A percentile compares a stretch with the other conserved stretches of the same genome.
Conservation (phyloP, 2,797 vertebrate genomes). For the Acestrorhynchus altus region DNA sequence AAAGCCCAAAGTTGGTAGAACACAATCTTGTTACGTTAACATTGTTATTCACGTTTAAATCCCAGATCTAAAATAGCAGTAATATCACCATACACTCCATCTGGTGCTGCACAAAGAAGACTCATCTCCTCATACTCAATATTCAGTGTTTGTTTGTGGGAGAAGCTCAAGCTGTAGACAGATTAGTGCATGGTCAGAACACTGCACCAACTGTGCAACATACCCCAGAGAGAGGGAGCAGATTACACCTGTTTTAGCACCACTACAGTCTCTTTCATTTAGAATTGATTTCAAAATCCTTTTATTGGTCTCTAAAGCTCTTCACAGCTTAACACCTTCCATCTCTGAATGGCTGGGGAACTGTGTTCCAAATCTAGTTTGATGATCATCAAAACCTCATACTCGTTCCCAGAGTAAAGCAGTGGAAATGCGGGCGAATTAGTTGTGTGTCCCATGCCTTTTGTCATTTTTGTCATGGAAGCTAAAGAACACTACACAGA, state of each 20-base stretch:
- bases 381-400: background rate
- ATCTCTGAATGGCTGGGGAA: background rate
- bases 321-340: background rate
- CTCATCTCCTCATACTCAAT: background rate
- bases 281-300: conserved; percentile 12
- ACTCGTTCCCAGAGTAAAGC: background rate
- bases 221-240: background rate
- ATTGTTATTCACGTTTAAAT: too few species aligned
- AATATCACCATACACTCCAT: too few species aligned
- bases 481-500: too few species aligned
- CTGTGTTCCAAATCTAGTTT: background rate
- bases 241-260: conserved; percentile 11
- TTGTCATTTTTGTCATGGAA: too few species aligned
- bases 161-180: background rate
- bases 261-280: background rate
- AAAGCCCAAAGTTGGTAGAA: too few species aligned
- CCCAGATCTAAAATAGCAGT: too few species aligned
- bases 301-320: conserved; percentile 14
- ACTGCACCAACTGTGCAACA: background rate
- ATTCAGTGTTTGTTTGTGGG: background rate
- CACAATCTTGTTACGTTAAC: too few species aligned
- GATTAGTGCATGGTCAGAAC: conserved; percentile 2
- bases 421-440: background rate
- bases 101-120: background rate
- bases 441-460: too few species aligned